Percentiles rank a stretch among this genome's conserved stretches.
Evolutionary conservation across 2,797 vertebrate genomes (phyloP).

Genomic region (Aulostomus chinensis): DNA sequence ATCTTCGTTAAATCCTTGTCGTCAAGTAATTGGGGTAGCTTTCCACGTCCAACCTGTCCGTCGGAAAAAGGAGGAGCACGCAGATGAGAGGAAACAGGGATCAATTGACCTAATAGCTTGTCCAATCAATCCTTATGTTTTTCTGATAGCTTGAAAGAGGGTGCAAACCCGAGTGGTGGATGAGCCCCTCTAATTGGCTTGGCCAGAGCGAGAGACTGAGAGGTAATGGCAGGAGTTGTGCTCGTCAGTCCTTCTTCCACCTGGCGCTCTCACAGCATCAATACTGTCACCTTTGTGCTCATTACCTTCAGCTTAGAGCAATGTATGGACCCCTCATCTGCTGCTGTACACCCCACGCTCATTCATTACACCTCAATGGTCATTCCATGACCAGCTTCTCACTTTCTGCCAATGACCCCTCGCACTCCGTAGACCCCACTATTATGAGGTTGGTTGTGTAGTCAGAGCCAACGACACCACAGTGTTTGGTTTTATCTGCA

Average conservation of each 20-base stretch:
- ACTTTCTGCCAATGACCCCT: slow-evolving; percentile 31
- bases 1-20: slow-evolving; percentile 39
- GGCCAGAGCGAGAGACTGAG: slow-evolving; percentile 33
- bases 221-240: slow-evolving; percentile 56
- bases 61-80: slow-evolving; percentile 53
- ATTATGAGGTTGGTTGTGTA: no score
- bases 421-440: no score
- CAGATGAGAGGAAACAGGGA: slow-evolving; percentile 70
- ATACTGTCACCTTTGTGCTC: slow-evolving; percentile 71
- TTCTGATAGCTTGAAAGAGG: slow-evolving; percentile 62
- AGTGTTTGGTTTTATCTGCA: no score
- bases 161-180: slow-evolving; percentile 22
- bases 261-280: slow-evolving; percentile 54
- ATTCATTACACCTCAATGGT: slow-evolving; percentile 44
- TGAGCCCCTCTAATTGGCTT: slow-evolving; percentile 68
- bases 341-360: slow-evolving; percentile 30
- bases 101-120: slow-evolving; percentile 77
- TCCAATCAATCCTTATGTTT: slow-evolving; percentile 74
- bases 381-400: slow-evolving; percentile 34
- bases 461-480: no score
- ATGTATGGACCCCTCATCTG: slow-evolving; percentile 47
- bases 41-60: slow-evolving; percentile 48
- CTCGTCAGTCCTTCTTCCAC: slow-evolving; percentile 41
- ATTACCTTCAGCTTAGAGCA: slow-evolving; percentile 64
- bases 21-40: slow-evolving; percentile 53